A percentile compares a stretch with the other conserved stretches of the same genome.
These are phyloP conservation scores for Dichetophora obliterata DNA, from an alignment of 2,888 invertebrate species.

Conservation along the genomic window DNA sequence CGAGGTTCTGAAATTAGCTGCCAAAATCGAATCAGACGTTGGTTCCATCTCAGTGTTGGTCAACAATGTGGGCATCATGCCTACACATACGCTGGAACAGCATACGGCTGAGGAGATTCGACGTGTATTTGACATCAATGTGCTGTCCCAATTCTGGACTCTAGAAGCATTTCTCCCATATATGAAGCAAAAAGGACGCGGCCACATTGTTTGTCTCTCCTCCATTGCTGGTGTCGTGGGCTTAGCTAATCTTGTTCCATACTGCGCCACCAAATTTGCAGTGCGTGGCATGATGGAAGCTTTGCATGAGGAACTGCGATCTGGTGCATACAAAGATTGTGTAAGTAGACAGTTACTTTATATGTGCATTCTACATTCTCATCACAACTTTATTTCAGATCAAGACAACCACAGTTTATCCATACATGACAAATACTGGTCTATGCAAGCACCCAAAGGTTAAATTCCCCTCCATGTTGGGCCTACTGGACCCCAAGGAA, in stretches of 20 bases:
- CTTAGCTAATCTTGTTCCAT: conserved; percentile 82
- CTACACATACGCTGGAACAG: conserved; percentile 78
- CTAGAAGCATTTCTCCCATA: conserved; percentile 82
- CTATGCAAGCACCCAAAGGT: conserved; percentile 83
- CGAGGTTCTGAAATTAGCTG: conserved; percentile 76
- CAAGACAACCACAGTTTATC: conserved; percentile 85
- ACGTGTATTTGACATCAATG: conserved; percentile 81
- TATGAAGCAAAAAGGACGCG: conserved; percentile 81
- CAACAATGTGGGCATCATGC: conserved; percentile 92
- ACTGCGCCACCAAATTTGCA: conserved; percentile 85
- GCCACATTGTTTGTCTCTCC: conserved; percentile 82
- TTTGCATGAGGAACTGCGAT: conserved; percentile 81
- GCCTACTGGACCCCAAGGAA: conserved; percentile 75
- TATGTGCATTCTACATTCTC: background rate
- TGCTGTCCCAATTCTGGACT: conserved; percentile 83
- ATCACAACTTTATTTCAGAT: conserved; percentile 70
- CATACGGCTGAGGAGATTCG: conserved; percentile 78
- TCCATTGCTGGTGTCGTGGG: conserved; percentile 84
- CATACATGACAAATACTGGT: conserved; percentile 90
- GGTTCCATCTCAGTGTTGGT: conserved; percentile 84
- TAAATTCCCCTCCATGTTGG: conserved; percentile 78
- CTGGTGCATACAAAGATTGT: conserved; percentile 65
- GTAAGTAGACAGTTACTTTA: conserved; percentile 48
- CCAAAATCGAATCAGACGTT: conserved; percentile 77
- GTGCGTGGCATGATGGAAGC: conserved; percentile 89